Percentiles rank a stretch among this genome's conserved stretches.
phyloP scores from a whole-genome alignment of 2,888 invertebrate species.

The Eilema griseolum region DNA sequence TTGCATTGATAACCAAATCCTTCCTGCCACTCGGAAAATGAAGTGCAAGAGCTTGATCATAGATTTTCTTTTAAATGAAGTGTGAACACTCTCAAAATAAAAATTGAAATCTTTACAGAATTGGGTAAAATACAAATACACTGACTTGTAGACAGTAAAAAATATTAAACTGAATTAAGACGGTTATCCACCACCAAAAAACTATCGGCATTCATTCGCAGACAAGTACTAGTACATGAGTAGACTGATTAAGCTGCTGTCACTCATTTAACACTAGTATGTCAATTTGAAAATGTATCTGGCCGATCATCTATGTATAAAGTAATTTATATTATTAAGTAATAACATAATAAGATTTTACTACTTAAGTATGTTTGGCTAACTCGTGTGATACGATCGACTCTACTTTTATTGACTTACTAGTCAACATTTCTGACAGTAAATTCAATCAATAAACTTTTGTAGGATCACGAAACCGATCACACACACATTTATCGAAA shows the following conservation, averaged over 20 bases:
- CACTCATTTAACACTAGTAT: neutral
- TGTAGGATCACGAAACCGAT: slow-evolving; percentile 2
- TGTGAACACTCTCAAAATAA: no score
- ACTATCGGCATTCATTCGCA: no score
- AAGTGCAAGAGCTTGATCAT: no score
- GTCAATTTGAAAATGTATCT: neutral
- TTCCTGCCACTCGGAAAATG: no score
- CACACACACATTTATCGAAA: neutral
- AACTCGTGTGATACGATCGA: slow-evolving; percentile 1
- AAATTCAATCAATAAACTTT: slow-evolving; percentile 4
- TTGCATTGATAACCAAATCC: no score
- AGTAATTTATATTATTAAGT: neutral
- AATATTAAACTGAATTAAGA: neutral
- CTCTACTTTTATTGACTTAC: neutral
- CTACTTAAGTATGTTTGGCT: slow-evolving; percentile 1
- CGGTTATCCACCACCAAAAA: neutral
- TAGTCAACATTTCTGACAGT: slow-evolving; percentile 4
- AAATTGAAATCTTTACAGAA: neutral
- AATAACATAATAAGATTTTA: neutral
- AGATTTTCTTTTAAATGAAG: neutral
- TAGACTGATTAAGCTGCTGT: neutral
- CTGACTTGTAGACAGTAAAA: no score
- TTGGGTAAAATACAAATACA: neutral
- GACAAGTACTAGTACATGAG: neutral
- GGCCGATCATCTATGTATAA: neutral